A percentile compares a stretch with the other conserved stretches of the same genome.
Conservation (phyloP, 2,113 vertebrate genomes). For the Suncus etruscus region DNA sequence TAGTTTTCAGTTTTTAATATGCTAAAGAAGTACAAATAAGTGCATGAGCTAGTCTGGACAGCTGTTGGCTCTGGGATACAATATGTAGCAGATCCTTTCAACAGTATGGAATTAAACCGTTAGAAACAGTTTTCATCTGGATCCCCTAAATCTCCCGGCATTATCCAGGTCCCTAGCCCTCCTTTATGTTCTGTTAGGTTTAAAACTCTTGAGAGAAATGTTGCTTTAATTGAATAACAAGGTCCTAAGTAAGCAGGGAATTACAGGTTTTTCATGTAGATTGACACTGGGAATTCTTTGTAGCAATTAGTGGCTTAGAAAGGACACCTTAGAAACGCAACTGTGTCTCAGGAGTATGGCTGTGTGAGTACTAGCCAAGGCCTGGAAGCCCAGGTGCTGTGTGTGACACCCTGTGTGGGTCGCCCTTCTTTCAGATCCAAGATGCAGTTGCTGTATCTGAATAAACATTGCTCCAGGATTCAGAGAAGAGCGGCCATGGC, state of each 20-base stretch:
- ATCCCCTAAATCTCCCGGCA: slow-evolving; percentile 14
- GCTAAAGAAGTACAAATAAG: slow-evolving; percentile 50
- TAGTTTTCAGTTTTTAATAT: too few species aligned
- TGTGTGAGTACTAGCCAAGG: not conserved
- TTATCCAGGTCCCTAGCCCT: slow-evolving; percentile 41
- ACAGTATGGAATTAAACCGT: slow-evolving; percentile 59
- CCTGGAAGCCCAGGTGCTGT: not conserved
- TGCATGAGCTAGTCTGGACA: slow-evolving; percentile 51
- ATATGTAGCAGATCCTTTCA: slow-evolving; percentile 46
- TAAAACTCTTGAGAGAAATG: slow-evolving; percentile 45
- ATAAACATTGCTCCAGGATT: not conserved
- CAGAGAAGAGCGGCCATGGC: not conserved
- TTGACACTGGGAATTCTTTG: not conserved
- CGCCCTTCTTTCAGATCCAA: too few species aligned
- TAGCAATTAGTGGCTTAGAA: slow-evolving; percentile 37
- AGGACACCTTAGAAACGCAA: not conserved
- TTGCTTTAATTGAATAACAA: slow-evolving; percentile 3
- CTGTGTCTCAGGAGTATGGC: accelerated
- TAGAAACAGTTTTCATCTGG: slow-evolving; percentile 67
- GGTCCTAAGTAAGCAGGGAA: slow-evolving; percentile 10
- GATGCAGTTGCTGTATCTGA: too few species aligned
- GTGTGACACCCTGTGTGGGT: too few species aligned
- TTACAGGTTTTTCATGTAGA: slow-evolving; percentile 40
- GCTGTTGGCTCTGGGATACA: slow-evolving; percentile 46
- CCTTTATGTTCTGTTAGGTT: slow-evolving; percentile 66